Conservation (phyloP, 2,113 vertebrate genomes). For the Thryonomys swinderianus region DNA sequence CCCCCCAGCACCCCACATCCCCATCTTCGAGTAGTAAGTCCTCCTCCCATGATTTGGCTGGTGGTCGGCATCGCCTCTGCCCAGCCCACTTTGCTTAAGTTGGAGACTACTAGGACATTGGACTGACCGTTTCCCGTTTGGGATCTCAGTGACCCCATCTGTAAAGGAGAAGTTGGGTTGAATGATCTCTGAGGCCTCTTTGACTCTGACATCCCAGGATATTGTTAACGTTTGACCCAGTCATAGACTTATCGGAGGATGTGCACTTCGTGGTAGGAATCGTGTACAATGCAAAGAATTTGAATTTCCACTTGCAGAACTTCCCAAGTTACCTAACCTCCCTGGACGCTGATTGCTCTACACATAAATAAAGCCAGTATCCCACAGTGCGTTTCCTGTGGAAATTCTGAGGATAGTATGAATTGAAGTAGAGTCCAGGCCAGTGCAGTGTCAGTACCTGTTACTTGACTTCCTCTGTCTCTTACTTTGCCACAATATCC, state of each 20-base stretch:
- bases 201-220: neutral
- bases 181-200: conserved; percentile 25
- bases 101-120: neutral
- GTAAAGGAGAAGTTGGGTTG: conserved; percentile 29
- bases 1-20: neutral
- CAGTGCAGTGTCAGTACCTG: neutral
- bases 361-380: neutral
- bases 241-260: neutral
- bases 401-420: neutral
- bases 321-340: neutral
- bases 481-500: neutral
- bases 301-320: neutral
- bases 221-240: conserved; percentile 26
- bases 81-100: neutral
- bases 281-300: neutral
- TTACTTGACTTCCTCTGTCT: conserved; percentile 20
- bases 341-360: neutral
- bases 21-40: neutral
- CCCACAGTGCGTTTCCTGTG: neutral
- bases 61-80: neutral
- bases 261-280: neutral
- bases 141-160: conserved; percentile 40
- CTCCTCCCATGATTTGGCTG: neutral
- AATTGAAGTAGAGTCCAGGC: neutral
- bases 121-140: neutral